Base-by-base conservation (phyloP, 2,797 vertebrate species). In the Lycodopsis pacificus region DNA sequence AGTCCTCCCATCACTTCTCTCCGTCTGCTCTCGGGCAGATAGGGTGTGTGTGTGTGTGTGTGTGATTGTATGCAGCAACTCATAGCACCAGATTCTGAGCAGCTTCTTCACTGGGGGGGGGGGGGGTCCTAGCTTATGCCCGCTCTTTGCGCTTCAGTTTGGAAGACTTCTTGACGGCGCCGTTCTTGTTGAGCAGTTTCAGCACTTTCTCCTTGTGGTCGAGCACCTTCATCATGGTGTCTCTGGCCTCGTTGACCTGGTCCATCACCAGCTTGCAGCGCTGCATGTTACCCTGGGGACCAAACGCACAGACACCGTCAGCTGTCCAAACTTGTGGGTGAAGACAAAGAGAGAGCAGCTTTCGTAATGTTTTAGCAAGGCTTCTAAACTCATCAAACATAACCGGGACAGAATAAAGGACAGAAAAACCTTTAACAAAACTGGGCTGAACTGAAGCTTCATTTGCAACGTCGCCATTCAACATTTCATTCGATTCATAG, bases 241-340 rank as follows among this genome's bases (percentile, higher is more conserved):
- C 98, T 88, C 97, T 96, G 89, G 98, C 97, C 91, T 99, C 98
- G 0, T 94, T 97, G 91, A 99, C 99, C 95, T 99, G 98, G 96
- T 99, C 98, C 97, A 99, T 99, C 84, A 99, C 98, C 34, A 99
- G 95, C 91, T 99, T 99, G 88, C 98, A 99, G 90, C 98, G 97
- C 92, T 99, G 98, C 97, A 99, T 99, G 85, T 99, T 99, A 84
- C 98, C 98, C 98, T 99, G 94, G 3, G 79, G 91, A 73, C 54
- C 82, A 14, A 59, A 66, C 5, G 4, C 36, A 61, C 8, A 25
- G 1, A 44, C 15, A 17, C 38, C 1, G 4, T 11, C 3, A 10
- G 9, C 34, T 20, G 59, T 1, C 12, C 2, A 61, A 63, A 27
- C 11, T 5, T 17, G 25, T 27, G 56, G 51, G 54, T 51, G 10